A percentile compares a stretch with the other conserved stretches of the same genome.
Evolutionary conservation across 2,888 invertebrate genomes (phyloP).

Genomic region (Idaea dimidiata): DNA sequence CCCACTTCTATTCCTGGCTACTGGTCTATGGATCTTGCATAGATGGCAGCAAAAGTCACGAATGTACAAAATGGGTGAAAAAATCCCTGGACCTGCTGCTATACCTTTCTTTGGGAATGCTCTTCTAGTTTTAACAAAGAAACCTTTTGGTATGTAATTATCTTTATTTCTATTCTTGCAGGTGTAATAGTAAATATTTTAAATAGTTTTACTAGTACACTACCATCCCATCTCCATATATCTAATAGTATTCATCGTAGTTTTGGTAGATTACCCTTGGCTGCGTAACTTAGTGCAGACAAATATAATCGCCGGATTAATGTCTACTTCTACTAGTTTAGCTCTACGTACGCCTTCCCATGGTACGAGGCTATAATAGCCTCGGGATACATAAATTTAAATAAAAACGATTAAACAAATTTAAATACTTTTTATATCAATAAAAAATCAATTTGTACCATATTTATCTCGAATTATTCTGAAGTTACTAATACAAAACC

Average conservation of each 20-base stretch:
- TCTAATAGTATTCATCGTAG: too few relatives aligned
- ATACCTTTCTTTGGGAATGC: slow-evolving; percentile 87
- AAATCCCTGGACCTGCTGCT: slow-evolving; percentile 85
- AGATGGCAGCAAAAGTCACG: slow-evolving; percentile 75
- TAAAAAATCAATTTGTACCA: not conserved
- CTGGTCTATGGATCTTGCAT: slow-evolving; percentile 56
- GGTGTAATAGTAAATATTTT: too few relatives aligned
- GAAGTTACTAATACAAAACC: not conserved
- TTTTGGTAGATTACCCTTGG: too few relatives aligned
- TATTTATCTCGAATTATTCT: not conserved
- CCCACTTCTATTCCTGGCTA: slow-evolving; percentile 44
- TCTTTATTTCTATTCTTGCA: not conserved
- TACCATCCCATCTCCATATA: too few relatives aligned
- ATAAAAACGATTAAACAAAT: too few relatives aligned
- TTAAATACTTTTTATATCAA: not conserved
- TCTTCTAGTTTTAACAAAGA: slow-evolving; percentile 82
- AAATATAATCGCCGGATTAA: too few relatives aligned
- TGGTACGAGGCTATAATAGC: too few relatives aligned
- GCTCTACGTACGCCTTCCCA: too few relatives aligned
- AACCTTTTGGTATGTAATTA: slow-evolving; percentile 77
- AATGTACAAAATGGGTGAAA: slow-evolving; percentile 83
- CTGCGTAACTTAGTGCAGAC: too few relatives aligned
- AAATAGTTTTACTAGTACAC: too few relatives aligned
- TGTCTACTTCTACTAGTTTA: too few relatives aligned
- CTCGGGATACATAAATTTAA: too few relatives aligned